Percentiles rank a stretch among this genome's conserved stretches.
Conservation (phyloP, 35 echinoderm and acorn worm genomes). For the Lytechinus variegatus region DNA sequence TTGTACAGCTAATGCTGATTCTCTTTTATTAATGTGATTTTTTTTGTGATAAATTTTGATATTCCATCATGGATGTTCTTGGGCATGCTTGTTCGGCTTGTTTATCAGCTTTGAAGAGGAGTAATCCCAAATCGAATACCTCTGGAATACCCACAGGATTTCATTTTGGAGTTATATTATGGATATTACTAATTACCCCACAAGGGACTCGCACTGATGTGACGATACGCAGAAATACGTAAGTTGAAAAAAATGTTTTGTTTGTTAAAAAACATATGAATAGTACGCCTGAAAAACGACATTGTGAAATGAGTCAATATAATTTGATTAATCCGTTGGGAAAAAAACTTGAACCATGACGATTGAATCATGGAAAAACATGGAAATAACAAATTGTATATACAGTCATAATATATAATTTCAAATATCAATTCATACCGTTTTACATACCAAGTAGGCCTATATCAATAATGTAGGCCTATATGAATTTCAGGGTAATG, state of each 20-base stretch:
- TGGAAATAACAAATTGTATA: too few relatives aligned
- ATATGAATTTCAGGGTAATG: too few relatives aligned
- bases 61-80: neutral
- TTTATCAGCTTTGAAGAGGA: neutral
- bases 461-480: too few relatives aligned
- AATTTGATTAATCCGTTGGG: too few relatives aligned
- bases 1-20: neutral
- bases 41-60: neutral
- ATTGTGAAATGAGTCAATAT: too few relatives aligned
- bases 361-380: too few relatives aligned
- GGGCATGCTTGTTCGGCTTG: neutral
- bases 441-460: too few relatives aligned
- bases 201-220: neutral
- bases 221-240: neutral
- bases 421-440: too few relatives aligned
- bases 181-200: neutral
- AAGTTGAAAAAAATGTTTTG: neutral
- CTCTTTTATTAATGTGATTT: neutral
- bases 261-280: neutral
- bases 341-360: too few relatives aligned
- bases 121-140: neutral
- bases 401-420: too few relatives aligned
- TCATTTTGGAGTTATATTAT: neutral
- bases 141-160: neutral
- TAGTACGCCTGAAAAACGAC: too few relatives aligned